phyloP scores from a whole-genome alignment of 2,888 invertebrate species.

The Glaucopsyche alexis region DNA sequence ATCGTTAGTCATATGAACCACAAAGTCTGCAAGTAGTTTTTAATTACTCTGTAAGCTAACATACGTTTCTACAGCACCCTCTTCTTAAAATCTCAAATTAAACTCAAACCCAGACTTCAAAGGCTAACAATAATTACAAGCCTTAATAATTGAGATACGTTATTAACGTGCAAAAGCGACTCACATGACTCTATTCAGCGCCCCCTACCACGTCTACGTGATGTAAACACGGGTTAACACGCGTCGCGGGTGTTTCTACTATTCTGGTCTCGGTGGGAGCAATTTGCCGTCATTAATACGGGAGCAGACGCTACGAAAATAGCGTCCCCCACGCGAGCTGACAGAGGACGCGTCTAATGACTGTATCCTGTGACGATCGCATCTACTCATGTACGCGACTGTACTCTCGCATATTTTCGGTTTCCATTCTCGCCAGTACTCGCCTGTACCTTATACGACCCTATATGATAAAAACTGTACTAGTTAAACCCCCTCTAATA shows the following conservation, averaged over 20 bases:
- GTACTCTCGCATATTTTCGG: neutral
- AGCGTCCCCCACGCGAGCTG: conserved; percentile 62
- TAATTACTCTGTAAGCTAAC: neutral
- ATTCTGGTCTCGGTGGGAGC: conserved; percentile 60
- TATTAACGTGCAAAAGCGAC: conserved; percentile 15
- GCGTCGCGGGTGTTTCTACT: conserved; percentile 26
- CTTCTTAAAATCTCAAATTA: neutral
- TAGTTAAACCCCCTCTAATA: neutral
- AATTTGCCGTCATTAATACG: conserved; percentile 64
- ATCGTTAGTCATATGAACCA: neutral
- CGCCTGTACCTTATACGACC: neutral
- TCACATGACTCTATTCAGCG: conserved; percentile 18
- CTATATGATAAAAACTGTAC: neutral
- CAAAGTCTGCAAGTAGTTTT: neutral
- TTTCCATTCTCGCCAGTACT: neutral
- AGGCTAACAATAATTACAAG: neutral
- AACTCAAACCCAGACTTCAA: conserved; percentile 3
- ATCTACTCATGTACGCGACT: neutral
- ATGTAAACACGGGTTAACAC: conserved; percentile 25
- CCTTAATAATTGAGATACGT: conserved; percentile 13
- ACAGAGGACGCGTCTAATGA: conserved; percentile 51
- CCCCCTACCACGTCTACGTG: neutral
- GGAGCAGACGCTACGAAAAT: conserved; percentile 55
- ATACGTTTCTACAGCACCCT: neutral
- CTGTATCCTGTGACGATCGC: conserved; percentile 47